A percentile compares a stretch with the other conserved stretches of the same genome.
Conservation (phyloP, 2,888 invertebrate species). For the Epirrita christyi region DNA sequence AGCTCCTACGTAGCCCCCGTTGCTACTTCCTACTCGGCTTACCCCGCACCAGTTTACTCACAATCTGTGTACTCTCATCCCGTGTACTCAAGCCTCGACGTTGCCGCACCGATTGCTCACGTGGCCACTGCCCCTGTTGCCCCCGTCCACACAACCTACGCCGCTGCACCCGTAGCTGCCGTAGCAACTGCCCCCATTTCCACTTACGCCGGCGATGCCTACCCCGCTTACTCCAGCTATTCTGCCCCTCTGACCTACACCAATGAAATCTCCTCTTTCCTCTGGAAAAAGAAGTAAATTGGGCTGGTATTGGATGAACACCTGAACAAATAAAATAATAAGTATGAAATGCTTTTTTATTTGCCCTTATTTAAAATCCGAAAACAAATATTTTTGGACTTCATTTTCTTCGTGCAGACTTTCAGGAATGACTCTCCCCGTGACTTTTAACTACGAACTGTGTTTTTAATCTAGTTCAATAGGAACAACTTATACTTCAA, state of each 20-base stretch:
- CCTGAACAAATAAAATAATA: neutral
- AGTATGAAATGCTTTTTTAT: neutral
- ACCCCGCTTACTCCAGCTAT: slow-evolving; percentile 5
- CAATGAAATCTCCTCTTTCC: slow-evolving; percentile 1
- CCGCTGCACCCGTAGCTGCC: slow-evolving; percentile 7
- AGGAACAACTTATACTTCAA: no score
- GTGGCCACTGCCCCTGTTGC: slow-evolving; percentile 9
- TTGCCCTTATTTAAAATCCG: no score
- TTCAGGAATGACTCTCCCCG: no score
- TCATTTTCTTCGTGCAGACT: no score
- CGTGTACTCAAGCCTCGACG: slow-evolving; percentile 9
- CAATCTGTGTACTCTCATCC: slow-evolving; percentile 13
- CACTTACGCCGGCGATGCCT: slow-evolving; percentile 5
- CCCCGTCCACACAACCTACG: slow-evolving; percentile 8
- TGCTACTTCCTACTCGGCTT: slow-evolving; percentile 19
- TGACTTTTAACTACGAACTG: no score
- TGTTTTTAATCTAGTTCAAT: no score
- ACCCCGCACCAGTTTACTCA: slow-evolving; percentile 11
- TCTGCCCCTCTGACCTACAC: neutral
- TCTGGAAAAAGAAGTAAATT: slow-evolving; percentile 20
- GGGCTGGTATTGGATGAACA: neutral
- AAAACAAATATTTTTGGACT: no score
- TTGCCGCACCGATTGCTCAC: slow-evolving; percentile 1
- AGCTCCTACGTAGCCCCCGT: slow-evolving; percentile 13
- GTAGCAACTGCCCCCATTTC: neutral